Evolutionary conservation across 2,888 invertebrate genomes (phyloP).

Genomic region (Apotomis turbidana): DNA sequence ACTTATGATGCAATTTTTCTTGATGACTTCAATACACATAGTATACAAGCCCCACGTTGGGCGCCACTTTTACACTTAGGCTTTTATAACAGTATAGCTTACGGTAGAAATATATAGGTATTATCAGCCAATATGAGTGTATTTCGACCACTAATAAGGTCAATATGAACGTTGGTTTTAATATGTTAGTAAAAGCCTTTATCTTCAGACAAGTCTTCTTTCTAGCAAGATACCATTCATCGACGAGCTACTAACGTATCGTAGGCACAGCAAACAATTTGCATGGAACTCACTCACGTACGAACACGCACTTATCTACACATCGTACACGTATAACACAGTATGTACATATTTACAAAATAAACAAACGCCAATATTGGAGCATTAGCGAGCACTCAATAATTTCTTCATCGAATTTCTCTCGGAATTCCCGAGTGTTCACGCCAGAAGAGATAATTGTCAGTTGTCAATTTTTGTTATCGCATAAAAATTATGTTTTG

Average conservation of each 20-base stretch:
- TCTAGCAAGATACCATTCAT: neutral
- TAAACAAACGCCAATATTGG: slow-evolving; percentile 23
- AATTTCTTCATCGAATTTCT: slow-evolving; percentile 2
- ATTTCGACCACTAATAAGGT: too few relatives aligned
- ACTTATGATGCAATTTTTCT: too few relatives aligned
- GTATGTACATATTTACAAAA: slow-evolving; percentile 15
- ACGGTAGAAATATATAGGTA: too few relatives aligned
- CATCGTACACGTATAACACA: slow-evolving; percentile 3
- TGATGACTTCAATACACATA: too few relatives aligned
- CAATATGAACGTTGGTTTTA: too few relatives aligned
- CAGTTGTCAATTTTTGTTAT: neutral
- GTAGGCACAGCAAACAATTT: slow-evolving; percentile 21
- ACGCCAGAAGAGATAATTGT: neutral
- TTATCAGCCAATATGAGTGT: too few relatives aligned
- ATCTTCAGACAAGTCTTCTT: too few relatives aligned
- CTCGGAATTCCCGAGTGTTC: neutral
- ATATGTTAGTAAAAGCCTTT: too few relatives aligned
- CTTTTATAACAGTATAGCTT: too few relatives aligned
- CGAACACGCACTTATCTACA: neutral
- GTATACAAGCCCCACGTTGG: too few relatives aligned
- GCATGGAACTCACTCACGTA: slow-evolving; percentile 15
- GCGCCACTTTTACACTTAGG: too few relatives aligned
- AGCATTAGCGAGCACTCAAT: slow-evolving; percentile 15
- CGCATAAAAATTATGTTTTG: neutral
- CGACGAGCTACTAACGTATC: neutral